These are phyloP conservation scores for Pluvialis apricaria DNA, from an alignment of 2,113 vertebrate genomes.

Conservation along the genomic window DNA sequence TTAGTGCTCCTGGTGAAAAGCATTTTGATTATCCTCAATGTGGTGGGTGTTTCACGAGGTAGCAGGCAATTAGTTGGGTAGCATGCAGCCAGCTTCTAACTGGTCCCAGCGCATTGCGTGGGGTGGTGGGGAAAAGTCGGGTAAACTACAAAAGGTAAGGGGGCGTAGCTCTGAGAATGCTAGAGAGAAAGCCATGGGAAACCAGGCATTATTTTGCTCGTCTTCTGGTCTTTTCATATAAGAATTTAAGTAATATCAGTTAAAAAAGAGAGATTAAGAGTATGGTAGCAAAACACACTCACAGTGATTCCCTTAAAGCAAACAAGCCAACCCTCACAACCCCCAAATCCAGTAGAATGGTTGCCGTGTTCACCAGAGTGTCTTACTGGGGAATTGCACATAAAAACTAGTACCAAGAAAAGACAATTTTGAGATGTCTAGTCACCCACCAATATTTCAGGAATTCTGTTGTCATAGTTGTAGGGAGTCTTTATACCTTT, in stretches of 20 bases:
- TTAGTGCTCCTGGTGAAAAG: not conserved
- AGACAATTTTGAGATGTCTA: not conserved
- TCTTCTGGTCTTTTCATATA: not conserved
- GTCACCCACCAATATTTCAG: not conserved
- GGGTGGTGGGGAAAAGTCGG: not conserved
- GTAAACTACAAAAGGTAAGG: not conserved
- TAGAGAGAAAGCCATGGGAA: not conserved
- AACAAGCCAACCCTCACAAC: not conserved
- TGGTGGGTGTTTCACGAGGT: not conserved
- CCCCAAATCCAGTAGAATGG: no score
- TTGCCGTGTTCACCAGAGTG: not conserved
- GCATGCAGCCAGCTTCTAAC: rapidly evolving
- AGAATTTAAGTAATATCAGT: not conserved
- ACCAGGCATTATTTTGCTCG: not conserved
- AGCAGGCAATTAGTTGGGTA: not conserved
- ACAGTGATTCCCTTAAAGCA: not conserved
- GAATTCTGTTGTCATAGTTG: not conserved
- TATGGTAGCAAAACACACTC: not conserved
- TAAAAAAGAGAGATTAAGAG: not conserved
- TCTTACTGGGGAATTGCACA: not conserved
- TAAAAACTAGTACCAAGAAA: not conserved
- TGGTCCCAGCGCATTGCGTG: rapidly evolving
- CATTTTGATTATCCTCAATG: not conserved
- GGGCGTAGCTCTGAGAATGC: not conserved
- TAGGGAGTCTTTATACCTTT: not conserved